Percentiles rank a stretch among this genome's conserved stretches.
These are phyloP conservation scores for Parelbella ahira DNA, from an alignment of 2,888 invertebrate species.

Conservation along the genomic window DNA sequence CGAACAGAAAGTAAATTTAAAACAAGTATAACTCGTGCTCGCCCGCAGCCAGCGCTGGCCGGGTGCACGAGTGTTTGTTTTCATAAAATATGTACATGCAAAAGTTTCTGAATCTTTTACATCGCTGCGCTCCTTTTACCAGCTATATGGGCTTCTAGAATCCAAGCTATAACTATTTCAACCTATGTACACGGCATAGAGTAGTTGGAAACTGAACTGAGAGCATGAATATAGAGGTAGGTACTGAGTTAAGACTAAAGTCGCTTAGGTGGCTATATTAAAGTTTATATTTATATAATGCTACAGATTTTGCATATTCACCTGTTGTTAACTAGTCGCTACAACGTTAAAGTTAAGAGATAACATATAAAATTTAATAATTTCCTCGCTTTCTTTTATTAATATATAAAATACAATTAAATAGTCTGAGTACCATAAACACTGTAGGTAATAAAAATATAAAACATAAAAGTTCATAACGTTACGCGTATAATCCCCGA, in stretches of 20 bases:
- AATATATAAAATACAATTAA: too few relatives aligned
- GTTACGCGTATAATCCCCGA: too few relatives aligned
- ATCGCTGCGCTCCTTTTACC: constrained; percentile 10
- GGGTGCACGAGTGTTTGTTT: constrained; percentile 1
- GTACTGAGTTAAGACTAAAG: neutral
- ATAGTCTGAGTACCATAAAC: too few relatives aligned
- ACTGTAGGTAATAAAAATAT: too few relatives aligned
- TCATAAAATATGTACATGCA: constrained; percentile 20
- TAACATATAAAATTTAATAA: too few relatives aligned
- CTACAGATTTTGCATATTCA: too few relatives aligned
- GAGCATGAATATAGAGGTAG: neutral
- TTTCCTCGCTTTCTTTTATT: too few relatives aligned
- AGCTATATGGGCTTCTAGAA: neutral
- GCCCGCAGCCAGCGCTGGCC: too few relatives aligned
- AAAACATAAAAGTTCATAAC: too few relatives aligned
- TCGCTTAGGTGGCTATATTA: neutral
- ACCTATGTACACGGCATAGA: neutral
- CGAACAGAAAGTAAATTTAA: too few relatives aligned
- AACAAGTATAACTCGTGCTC: neutral
- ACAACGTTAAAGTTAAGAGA: too few relatives aligned
- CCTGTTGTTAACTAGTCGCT: too few relatives aligned
- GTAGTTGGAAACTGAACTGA: constrained; percentile 14
- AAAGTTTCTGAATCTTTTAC: constrained; percentile 23
- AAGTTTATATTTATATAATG: neutral
- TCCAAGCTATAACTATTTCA: neutral